Evolutionary conservation across 2,113 vertebrate species (phyloP), one percentile per base, ranked within the genome.

Genomic region (Eretmochelys imbricata): DNA sequence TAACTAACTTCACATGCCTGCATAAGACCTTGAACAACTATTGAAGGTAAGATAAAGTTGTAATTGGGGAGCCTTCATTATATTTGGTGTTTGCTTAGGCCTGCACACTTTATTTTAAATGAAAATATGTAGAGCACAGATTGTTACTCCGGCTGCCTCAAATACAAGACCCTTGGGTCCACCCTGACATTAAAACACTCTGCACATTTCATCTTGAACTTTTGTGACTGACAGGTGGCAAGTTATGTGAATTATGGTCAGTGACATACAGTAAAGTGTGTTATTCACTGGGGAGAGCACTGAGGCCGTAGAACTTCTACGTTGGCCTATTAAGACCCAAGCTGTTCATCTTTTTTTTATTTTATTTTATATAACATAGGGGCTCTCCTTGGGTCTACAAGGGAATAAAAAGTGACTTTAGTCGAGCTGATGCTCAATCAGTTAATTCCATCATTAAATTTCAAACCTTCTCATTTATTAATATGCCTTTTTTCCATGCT

Each of bases 251-350:
- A 98, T 98, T 98, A 98, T 98, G 97, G 96, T 98, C 97, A 98
- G 98, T 98, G 98, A 98, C 97, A 96, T 98, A 97, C 98, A 98
- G 98, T 98, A 96, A 96, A 98, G 97, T 38, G 8, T 95, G 91
- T 84, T 96, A 91, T 95, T 98, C 98, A 97, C 95, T 5, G 97
- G 97, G 98, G 97, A 98, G 89, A 97, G 97, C 96, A 93, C 98
- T 96, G 97, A 98, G 98, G 97, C 97, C 96, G 96, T 98, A 96
- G 95, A 98, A 96, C 98, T 98, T 98, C 97, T 97, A 98, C 96
- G 98, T 95, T 98, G 97, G 97, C 99, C 98, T 98, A 98, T 98
- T 98, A 98, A 98, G 98, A 98, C 97, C 97, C 94, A 98, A 91
- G 93, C 98, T 98, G 97, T 98, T 98, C 98, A 98, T 98, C 97